These are phyloP conservation scores for Steinernema scapterisci DNA, from an alignment of 2,888 invertebrate genomes.

Conservation along the genomic window DNA sequence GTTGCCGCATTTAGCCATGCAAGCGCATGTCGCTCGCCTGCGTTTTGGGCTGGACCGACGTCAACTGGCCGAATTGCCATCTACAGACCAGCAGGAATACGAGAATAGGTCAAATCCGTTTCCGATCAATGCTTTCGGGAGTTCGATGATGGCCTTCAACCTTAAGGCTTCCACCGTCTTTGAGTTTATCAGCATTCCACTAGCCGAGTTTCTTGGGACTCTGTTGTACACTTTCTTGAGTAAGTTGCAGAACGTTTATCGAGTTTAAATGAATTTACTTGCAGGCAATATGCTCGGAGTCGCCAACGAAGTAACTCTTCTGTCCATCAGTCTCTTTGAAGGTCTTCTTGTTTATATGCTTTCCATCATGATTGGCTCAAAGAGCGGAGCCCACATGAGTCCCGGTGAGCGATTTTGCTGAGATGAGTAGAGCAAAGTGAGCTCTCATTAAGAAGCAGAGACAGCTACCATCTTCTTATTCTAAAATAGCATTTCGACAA, in stretches of 20 bases:
- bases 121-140: neutral
- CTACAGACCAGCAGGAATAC: neutral
- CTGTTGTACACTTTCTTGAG: slow-evolving; percentile 37
- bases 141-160: slow-evolving; percentile 9
- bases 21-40: slow-evolving; percentile 17
- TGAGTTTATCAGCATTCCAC: slow-evolving; percentile 13
- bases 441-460: too few species aligned
- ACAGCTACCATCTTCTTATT: too few species aligned
- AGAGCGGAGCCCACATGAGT: slow-evolving; percentile 39
- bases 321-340: slow-evolving; percentile 33
- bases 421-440: too few species aligned
- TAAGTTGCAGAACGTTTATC: neutral
- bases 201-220: slow-evolving; percentile 35
- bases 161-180: slow-evolving; percentile 5
- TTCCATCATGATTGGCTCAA: slow-evolving; percentile 35
- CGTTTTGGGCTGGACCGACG: neutral
- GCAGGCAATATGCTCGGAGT: slow-evolving; percentile 33
- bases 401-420: slow-evolving; percentile 33
- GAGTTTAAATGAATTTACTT: neutral
- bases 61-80: neutral
- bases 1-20: neutral
- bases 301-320: neutral
- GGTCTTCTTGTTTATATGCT: slow-evolving; percentile 34
- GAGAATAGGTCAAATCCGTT: neutral
- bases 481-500: too few species aligned